Base-by-base conservation (phyloP, 2,888 invertebrate species). In the Cryptosula pallasiana region DNA sequence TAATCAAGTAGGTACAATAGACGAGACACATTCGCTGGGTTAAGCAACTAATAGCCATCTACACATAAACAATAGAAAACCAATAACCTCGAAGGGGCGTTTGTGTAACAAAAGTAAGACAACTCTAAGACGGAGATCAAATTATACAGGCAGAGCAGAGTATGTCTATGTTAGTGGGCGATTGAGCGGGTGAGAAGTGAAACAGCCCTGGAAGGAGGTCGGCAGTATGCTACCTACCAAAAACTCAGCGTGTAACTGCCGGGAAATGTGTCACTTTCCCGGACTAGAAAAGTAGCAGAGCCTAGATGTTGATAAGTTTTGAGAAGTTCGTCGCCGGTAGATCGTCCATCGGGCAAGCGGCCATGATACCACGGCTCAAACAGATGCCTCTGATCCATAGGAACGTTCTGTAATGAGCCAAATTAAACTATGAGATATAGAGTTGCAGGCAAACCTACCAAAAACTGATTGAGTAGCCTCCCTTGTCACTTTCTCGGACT, bases 231-330 rank as follows among this genome's bases (percentile, higher is more conserved):
- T 3, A 77, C 83, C 81, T 79, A 87, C 95, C 93, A 94, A 86
- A 97, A 96, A 0, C 95, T 96, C 34, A 97, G 86, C 75, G 95
- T 94, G 82, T 95, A 96, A 84, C 96, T 96, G 0, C 96, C 96
- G 0, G 95, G 93, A 85, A 96, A 96, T 0, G 95, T 96, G 34
- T 94, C 94, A 82, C 95, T 95, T 78, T 94, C 84, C 35, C 96
- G 88, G 0, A 97, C 96, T 35, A 95, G 87, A 83, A 95, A 95
- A 0, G 94, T 94, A 0, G 95, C 95, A 82, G 95, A 94, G 0
- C 94, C 94, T 1, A 94, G 87, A 81, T 91, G 89, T 0, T 93
- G 88, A 81, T 94, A 93, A 3, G 89, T 88, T 72, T 89, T 88
- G 13, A 95, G 84, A 36, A 93, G 80, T 76, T 87, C 87, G 23